A percentile compares a stretch with the other conserved stretches of the same genome.
Conservation (phyloP, 1,140 invertebrate species). For the Zaprionus lachaisei region DNA sequence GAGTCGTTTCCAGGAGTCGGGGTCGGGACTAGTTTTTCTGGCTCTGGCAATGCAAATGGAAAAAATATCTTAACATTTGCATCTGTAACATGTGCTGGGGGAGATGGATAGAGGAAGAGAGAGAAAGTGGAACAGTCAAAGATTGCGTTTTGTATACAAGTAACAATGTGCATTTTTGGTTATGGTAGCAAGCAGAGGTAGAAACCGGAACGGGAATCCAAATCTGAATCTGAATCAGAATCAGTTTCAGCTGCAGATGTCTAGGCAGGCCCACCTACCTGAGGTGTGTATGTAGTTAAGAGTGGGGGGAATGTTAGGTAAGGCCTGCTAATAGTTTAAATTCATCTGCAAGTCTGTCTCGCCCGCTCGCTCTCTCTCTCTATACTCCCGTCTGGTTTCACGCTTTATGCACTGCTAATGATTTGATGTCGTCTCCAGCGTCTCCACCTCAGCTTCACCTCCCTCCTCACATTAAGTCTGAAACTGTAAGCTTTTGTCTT, state of each 20-base stretch:
- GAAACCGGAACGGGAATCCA: conserved; percentile 42
- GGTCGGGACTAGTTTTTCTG: conserved; percentile 15
- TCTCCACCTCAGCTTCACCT: not conserved
- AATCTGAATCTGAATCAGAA: conserved; percentile 27
- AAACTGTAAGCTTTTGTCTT: conserved; percentile 22
- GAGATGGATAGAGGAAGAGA: not conserved
- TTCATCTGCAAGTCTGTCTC: conserved; percentile 64
- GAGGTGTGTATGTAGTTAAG: not conserved
- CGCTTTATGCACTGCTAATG: conserved; percentile 79
- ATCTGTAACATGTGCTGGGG: conserved; percentile 70
- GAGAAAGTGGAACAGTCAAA: conserved; percentile 38
- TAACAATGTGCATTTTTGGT: conserved; percentile 9
- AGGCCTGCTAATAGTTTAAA: conserved; percentile 70
- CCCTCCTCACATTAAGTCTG: not conserved
- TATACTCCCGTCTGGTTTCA: conserved; percentile 63
- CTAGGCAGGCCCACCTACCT: conserved; percentile 8
- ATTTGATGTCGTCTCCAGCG: conserved; percentile 67
- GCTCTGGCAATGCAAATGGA: conserved; percentile 61
- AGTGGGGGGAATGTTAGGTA: conserved; percentile 2
- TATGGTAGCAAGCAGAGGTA: not conserved
- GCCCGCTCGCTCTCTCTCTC: not conserved
- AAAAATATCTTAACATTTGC: conserved; percentile 78
- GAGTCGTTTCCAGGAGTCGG: not conserved
- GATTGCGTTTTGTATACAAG: conserved; percentile 54
- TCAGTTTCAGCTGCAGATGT: conserved; percentile 1